These are phyloP conservation scores for Bombus vancouverensis DNA, from an alignment of 1,140 invertebrate genomes.

Conservation along the genomic window DNA sequence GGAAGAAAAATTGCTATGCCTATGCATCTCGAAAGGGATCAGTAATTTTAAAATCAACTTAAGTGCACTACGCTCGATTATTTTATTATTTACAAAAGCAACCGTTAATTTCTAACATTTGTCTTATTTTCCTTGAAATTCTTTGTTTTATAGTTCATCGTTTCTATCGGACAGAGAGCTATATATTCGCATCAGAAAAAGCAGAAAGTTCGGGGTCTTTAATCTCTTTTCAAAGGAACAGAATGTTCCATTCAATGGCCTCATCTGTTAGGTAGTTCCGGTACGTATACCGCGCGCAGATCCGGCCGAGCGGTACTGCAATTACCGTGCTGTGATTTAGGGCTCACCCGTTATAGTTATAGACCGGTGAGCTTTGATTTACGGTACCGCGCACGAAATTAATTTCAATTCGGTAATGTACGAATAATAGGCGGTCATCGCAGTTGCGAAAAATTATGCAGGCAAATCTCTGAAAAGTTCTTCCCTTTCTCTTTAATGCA, in stretches of 20 bases:
- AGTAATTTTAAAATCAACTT: no score
- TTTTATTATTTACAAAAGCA: neutral
- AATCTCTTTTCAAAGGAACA: conserved; percentile 33
- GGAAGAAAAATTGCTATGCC: rapidly evolving
- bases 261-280: conserved; percentile 63
- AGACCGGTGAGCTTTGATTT: conserved; percentile 74
- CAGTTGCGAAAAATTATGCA: conserved; percentile 3
- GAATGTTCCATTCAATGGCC: conserved; percentile 38
- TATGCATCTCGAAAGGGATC: no score
- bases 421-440: conserved; percentile 64
- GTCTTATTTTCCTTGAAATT: neutral
- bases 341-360: conserved; percentile 76
- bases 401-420: conserved; percentile 76
- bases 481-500: neutral
- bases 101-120: neutral
- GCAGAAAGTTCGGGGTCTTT: neutral
- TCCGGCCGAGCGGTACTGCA: conserved; percentile 70
- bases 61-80: neutral
- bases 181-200: neutral
- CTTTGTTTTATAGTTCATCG: no score
- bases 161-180: neutral
- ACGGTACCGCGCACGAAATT: conserved; percentile 71
- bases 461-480: neutral
- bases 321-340: conserved; percentile 76
- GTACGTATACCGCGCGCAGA: conserved; percentile 67